These are phyloP conservation scores for Anoplius nigerrimus DNA, from an alignment of 2,888 invertebrate genomes.

Conservation along the genomic window DNA sequence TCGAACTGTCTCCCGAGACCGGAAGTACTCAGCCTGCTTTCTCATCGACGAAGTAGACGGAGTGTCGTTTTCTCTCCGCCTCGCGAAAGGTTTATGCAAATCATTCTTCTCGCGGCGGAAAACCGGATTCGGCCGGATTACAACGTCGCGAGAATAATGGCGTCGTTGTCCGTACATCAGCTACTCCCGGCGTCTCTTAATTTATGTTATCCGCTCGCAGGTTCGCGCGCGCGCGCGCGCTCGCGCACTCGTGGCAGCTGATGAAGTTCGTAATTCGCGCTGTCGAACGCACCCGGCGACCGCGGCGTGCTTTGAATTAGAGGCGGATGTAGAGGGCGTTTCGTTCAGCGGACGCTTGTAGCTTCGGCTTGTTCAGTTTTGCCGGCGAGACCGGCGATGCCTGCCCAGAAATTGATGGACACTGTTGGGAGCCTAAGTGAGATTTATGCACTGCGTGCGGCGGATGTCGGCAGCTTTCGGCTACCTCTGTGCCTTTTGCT, in stretches of 20 bases:
- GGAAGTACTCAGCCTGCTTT: too few relatives aligned
- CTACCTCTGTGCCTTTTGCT: too few relatives aligned
- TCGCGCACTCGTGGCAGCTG: not conserved
- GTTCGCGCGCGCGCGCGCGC: not conserved
- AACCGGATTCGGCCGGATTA: slow-evolving; percentile 50
- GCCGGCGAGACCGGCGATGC: too few relatives aligned
- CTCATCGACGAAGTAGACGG: too few relatives aligned
- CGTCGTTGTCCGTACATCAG: slow-evolving; percentile 19
- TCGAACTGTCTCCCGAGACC: too few relatives aligned
- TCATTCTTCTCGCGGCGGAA: slow-evolving; percentile 44
- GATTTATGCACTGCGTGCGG: too few relatives aligned
- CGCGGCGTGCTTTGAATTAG: not conserved
- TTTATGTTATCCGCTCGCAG: not conserved
- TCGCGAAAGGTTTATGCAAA: slow-evolving; percentile 56
- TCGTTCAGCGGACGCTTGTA: too few relatives aligned
- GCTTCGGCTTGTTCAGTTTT: too few relatives aligned
- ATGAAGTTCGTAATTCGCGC: not conserved
- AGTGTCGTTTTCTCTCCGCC: too few relatives aligned
- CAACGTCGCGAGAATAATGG: slow-evolving; percentile 52
- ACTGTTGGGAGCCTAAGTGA: too few relatives aligned
- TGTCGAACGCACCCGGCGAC: not conserved
- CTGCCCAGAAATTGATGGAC: too few relatives aligned
- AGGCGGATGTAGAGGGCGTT: not conserved
- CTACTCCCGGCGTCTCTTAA: slow-evolving; percentile 4
- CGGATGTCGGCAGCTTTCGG: too few relatives aligned